Percentiles rank a stretch among this genome's conserved stretches.
These are phyloP conservation scores for Acleris sparsana DNA, from an alignment of 2,888 invertebrate genomes.

Conservation along the genomic window DNA sequence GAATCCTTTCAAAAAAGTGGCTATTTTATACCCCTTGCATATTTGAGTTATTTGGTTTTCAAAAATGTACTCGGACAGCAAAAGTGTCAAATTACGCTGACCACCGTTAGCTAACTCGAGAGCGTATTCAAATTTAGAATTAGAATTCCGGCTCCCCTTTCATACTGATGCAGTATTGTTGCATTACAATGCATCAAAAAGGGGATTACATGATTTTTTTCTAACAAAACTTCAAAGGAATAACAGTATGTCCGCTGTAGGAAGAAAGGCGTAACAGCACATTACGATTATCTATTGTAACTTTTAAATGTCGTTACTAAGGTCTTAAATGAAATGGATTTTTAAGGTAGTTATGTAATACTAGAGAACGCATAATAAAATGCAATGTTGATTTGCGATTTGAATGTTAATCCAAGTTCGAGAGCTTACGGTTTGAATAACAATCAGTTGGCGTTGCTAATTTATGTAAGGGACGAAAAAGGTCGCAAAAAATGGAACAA, in stretches of 20 bases:
- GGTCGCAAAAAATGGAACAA: not conserved
- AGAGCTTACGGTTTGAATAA: conserved; percentile 18
- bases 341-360: too few species aligned
- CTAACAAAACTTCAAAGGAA: conserved; percentile 25
- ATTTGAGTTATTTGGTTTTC: not conserved
- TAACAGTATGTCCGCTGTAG: not conserved
- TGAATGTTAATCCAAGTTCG: conserved; percentile 19
- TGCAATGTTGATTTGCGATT: conserved; percentile 33
- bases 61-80: conserved; percentile 14
- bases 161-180: conserved; percentile 19
- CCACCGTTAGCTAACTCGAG: conserved; percentile 58
- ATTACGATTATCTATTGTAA: too few species aligned
- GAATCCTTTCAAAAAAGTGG: too few species aligned
- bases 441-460: conserved; percentile 26
- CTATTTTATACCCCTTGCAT: too few species aligned
- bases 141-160: conserved; percentile 53
- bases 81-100: conserved; percentile 68
- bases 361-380: conserved; percentile 21
- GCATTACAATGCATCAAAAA: conserved; percentile 34
- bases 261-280: too few species aligned
- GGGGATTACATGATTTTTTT: conserved; percentile 62
- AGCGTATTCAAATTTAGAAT: conserved; percentile 53
- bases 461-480: conserved; percentile 18
- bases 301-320: too few species aligned
- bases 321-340: too few species aligned